Evolutionary conservation across 2,888 invertebrate species (phyloP).

Genomic region (Hemithea aestivaria): DNA sequence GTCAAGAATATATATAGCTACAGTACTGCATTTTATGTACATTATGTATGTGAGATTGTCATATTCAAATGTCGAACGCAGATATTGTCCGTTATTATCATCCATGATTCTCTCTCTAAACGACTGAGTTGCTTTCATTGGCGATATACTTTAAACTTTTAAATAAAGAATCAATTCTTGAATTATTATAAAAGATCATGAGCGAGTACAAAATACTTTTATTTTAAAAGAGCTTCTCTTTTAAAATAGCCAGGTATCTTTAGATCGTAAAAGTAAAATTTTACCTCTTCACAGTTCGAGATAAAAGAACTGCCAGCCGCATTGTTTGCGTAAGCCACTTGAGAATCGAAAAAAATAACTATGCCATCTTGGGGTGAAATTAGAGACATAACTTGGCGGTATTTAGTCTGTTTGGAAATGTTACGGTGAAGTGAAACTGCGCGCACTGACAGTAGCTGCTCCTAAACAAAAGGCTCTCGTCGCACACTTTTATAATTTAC

Average conservation of each 20-base stretch:
- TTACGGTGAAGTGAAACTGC: constrained; percentile 37
- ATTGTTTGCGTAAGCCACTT: constrained; percentile 32
- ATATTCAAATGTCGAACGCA: constrained; percentile 38
- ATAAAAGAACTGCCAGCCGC: constrained; percentile 24
- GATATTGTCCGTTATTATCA: constrained; percentile 28
- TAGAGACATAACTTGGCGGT: constrained; percentile 39
- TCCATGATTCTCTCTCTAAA: too few relatives aligned
- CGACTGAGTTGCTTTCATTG: too few relatives aligned
- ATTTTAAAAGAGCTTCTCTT: too few relatives aligned
- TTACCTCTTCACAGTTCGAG: constrained; percentile 14
- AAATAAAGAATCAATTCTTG: too few relatives aligned
- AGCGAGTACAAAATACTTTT: too few relatives aligned
- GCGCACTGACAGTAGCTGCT: constrained; percentile 45
- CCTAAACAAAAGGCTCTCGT: constrained; percentile 59
- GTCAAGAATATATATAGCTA: not conserved
- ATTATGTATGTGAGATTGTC: constrained; percentile 16
- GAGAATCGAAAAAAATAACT: constrained; percentile 36
- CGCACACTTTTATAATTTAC: constrained; percentile 69
- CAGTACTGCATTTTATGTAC: too few relatives aligned
- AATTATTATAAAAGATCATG: too few relatives aligned
- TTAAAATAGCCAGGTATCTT: constrained; percentile 2
- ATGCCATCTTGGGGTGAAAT: constrained; percentile 34
- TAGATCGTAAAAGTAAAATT: not conserved
- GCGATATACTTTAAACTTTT: too few relatives aligned
- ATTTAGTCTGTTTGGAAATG: constrained; percentile 45